Conservation (phyloP, 2,113 vertebrate species). For the Jacana jacana region DNA sequence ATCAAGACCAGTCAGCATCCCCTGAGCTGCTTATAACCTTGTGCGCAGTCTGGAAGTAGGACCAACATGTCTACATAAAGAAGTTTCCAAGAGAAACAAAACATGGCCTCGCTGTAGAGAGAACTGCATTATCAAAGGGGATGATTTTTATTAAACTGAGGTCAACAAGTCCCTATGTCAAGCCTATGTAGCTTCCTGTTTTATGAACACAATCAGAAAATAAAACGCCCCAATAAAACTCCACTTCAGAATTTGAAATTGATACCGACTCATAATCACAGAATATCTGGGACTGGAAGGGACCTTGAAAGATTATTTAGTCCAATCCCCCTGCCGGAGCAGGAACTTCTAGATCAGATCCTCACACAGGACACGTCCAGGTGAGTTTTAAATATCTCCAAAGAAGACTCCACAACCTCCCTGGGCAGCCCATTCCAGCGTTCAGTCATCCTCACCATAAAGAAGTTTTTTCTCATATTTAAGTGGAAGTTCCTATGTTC, state of each 20-base stretch:
- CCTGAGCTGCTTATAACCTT: background rate
- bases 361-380: no score
- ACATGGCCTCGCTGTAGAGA: fast-evolving
- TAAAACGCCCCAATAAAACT: background rate
- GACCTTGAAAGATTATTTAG: no score
- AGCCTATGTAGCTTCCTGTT: background rate
- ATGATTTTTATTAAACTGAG: fast-evolving
- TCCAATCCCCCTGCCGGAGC: no score
- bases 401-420: no score
- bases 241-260: background rate
- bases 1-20: fast-evolving
- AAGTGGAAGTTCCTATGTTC: no score
- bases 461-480: no score
- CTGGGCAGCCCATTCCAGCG: no score
- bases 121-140: background rate
- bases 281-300: no score
- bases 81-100: background rate
- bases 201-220: background rate
- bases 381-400: no score
- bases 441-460: no score
- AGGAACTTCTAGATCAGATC: no score
- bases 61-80: background rate
- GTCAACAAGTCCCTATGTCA: background rate
- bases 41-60: background rate
- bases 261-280: no score